Conservation (phyloP, 2,888 invertebrate genomes). For the Latrodectus elegans region DNA sequence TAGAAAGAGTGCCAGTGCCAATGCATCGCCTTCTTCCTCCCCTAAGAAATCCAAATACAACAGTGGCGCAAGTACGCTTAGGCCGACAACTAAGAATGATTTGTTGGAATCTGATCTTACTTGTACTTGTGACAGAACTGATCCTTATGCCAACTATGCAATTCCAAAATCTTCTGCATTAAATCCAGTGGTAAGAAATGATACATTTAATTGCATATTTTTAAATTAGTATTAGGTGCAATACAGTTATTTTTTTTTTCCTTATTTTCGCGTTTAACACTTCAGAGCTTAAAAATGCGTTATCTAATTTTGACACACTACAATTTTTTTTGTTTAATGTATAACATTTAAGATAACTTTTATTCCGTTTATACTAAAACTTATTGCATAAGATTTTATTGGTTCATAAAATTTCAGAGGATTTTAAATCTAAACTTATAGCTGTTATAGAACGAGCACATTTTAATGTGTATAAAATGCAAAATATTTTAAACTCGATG, state of each 20-base stretch:
- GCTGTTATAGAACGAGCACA: too few relatives aligned
- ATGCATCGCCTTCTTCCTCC: slow-evolving; percentile 58
- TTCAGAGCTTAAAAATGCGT: too few relatives aligned
- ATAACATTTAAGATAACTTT: not conserved
- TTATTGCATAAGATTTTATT: not conserved
- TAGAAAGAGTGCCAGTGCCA: slow-evolving; percentile 56
- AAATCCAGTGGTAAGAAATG: slow-evolving; percentile 68
- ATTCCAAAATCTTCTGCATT: slow-evolving; percentile 78
- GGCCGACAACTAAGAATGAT: slow-evolving; percentile 12
- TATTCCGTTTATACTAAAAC: not conserved
- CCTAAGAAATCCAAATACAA: slow-evolving; percentile 58
- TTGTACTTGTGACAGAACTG: slow-evolving; percentile 54
- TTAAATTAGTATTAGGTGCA: not conserved
- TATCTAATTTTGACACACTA: not conserved
- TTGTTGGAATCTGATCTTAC: slow-evolving; percentile 20
- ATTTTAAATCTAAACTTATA: too few relatives aligned
- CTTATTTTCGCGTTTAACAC: not conserved
- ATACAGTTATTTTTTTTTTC: not conserved
- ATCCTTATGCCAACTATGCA: slow-evolving; percentile 80
- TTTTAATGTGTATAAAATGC: too few relatives aligned
- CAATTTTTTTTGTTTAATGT: not conserved
- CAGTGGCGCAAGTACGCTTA: slow-evolving; percentile 26
- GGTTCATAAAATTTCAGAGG: too few relatives aligned
- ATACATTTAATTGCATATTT: not conserved
- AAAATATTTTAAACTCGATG: too few relatives aligned